phyloP scores from a whole-genome alignment of 2,797 vertebrate genomes.

The Poecilia velifera region DNA sequence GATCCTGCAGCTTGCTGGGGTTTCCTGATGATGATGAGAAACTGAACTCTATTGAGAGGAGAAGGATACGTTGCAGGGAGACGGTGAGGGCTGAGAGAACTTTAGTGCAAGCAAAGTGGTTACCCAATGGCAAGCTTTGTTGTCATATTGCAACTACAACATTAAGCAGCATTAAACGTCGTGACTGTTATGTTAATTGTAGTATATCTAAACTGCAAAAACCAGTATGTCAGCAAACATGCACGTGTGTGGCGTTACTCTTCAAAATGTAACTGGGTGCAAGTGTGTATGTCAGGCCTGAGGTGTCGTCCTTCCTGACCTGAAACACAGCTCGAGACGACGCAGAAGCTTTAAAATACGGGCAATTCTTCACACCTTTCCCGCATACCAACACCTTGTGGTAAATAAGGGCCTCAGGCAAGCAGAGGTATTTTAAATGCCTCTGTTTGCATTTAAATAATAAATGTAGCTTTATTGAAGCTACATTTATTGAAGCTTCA shows the following conservation, averaged over 20 bases:
- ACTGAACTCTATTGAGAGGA: background rate
- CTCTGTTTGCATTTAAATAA: no score
- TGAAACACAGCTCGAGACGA: constrained; percentile 42
- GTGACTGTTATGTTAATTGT: background rate
- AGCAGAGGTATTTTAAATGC: constrained; percentile 24
- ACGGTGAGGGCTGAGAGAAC: background rate
- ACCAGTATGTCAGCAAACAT: background rate
- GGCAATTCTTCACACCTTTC: constrained; percentile 27
- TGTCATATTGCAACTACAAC: background rate
- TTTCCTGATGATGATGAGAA: background rate
- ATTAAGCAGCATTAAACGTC: background rate
- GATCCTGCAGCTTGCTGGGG: background rate
- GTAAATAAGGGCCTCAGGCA: constrained; percentile 31
- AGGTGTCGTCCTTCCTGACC: constrained; percentile 13
- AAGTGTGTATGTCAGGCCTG: constrained; percentile 12
- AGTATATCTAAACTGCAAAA: constrained; percentile 11
- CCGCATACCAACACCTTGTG: constrained; percentile 38
- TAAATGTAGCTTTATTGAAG: no score
- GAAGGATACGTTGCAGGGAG: background rate
- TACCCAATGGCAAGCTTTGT: background rate
- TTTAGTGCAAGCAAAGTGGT: background rate
- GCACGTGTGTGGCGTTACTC: background rate
- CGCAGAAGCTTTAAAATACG: constrained; percentile 26
- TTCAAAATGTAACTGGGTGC: background rate
- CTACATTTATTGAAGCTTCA: background rate